Conservation (phyloP, 2,888 invertebrate species). For the Neoscelio sp. region DNA sequence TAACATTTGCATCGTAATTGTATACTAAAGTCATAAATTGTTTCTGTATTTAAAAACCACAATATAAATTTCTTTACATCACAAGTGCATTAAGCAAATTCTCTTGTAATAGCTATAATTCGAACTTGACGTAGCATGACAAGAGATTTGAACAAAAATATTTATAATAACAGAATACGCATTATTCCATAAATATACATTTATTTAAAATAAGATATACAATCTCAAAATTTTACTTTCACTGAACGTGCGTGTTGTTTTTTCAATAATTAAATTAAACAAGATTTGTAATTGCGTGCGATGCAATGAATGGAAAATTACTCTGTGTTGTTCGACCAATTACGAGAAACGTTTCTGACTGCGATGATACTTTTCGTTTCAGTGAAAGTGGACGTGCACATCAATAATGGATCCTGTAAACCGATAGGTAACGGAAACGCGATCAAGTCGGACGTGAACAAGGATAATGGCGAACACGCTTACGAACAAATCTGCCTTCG, state of each 20-base stretch:
- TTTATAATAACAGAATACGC: not conserved
- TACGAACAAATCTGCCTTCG: conserved; percentile 81
- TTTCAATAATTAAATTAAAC: conserved; percentile 1
- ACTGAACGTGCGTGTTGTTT: conserved; percentile 1
- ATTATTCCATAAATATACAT: conserved; percentile 42
- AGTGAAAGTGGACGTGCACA: conserved; percentile 95
- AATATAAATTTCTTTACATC: conserved; percentile 39
- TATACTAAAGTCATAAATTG: too few species aligned
- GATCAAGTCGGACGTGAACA: conserved; percentile 75
- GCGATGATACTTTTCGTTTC: conserved; percentile 73
- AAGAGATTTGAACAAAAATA: conserved; percentile 27
- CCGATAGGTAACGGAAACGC: conserved; percentile 78
- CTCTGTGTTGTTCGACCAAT: conserved; percentile 6
- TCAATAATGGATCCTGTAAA: conserved; percentile 78
- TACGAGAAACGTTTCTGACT: conserved; percentile 15
- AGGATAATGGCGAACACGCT: conserved; percentile 79
- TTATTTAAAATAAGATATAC: conserved; percentile 31
- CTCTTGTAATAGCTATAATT: conserved; percentile 40
- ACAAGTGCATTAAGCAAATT: conserved; percentile 26
- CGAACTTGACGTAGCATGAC: conserved; percentile 46
- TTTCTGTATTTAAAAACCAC: too few species aligned
- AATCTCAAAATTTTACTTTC: conserved; percentile 37
- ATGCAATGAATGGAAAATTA: conserved; percentile 32
- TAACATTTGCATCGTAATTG: too few species aligned
- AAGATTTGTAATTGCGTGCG: conserved; percentile 45